Conservation (phyloP, 2,888 invertebrate species). For the Diarsia dahlii region DNA sequence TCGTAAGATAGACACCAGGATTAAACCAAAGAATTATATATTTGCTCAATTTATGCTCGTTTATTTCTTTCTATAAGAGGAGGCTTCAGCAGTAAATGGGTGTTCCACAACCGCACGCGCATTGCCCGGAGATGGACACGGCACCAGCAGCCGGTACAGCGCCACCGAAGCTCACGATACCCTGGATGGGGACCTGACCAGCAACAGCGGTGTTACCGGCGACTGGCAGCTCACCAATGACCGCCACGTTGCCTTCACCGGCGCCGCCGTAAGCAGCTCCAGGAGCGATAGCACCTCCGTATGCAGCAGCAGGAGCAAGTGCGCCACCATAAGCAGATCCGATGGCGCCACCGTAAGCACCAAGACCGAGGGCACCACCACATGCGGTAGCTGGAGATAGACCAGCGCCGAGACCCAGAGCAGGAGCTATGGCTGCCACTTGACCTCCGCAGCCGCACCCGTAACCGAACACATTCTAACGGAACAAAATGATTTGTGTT, state of each 20-base stretch:
- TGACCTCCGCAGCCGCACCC: not conserved
- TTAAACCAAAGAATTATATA: no score
- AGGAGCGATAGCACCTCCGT: no score
- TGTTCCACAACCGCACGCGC: no score
- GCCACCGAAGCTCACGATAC: no score
- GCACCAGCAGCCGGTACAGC: no score
- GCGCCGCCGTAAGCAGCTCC: constrained; percentile 43
- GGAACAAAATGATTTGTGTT: not conserved
- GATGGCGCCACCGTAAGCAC: not conserved
- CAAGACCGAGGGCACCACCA: not conserved
- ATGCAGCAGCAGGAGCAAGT: no score
- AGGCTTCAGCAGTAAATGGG: no score
- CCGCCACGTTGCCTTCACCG: constrained; percentile 58
- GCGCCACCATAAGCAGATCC: not conserved
- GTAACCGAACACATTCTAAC: not conserved
- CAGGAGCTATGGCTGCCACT: not conserved
- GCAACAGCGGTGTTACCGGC: constrained; percentile 59
- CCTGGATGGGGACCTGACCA: no score
- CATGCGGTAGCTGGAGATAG: not conserved
- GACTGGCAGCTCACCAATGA: constrained; percentile 57
- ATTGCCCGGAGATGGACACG: no score
- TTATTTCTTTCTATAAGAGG: no score
- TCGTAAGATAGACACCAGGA: no score
- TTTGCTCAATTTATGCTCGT: no score
- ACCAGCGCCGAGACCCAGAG: not conserved